Evolutionary conservation across 2,113 vertebrate genomes (phyloP).

Genomic region (Tapirus terrestris): DNA sequence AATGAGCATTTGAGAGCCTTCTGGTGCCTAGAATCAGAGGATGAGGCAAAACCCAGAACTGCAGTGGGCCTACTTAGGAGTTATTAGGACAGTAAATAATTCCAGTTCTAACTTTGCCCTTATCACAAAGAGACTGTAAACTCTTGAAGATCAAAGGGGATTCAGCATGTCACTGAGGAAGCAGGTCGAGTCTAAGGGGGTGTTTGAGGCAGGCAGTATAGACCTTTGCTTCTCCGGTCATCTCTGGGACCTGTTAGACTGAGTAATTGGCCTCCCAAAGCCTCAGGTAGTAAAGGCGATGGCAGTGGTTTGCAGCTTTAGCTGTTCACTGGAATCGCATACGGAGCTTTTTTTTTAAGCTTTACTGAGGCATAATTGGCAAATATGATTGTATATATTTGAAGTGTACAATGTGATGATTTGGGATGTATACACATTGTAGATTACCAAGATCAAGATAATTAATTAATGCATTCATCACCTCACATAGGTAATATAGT

Average conservation of each 20-base stretch:
- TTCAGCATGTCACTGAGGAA: not conserved
- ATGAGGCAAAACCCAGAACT: not conserved
- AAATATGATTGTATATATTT: not conserved
- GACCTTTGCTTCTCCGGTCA: not conserved
- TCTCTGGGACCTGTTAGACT: not conserved
- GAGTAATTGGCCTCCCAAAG: not conserved
- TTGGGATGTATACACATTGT: not conserved
- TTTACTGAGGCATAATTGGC: not conserved
- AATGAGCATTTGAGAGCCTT: not conserved
- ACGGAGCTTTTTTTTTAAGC: not conserved
- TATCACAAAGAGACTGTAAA: not conserved
- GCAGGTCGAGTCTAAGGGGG: too few relatives aligned
- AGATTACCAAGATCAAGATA: not conserved
- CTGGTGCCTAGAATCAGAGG: not conserved
- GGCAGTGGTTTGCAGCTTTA: accelerated
- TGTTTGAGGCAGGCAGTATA: accelerated
- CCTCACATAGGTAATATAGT: not conserved
- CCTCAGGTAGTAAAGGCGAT: not conserved
- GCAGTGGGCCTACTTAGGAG: not conserved
- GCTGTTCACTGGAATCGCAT: not conserved
- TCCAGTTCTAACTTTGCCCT: not conserved
- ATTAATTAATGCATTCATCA: not conserved
- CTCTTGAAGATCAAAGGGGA: not conserved
- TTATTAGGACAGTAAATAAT: not conserved
- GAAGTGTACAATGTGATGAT: not conserved